phyloP scores from a whole-genome alignment of 2,888 invertebrate genomes.

The Anthophora plumipes region DNA sequence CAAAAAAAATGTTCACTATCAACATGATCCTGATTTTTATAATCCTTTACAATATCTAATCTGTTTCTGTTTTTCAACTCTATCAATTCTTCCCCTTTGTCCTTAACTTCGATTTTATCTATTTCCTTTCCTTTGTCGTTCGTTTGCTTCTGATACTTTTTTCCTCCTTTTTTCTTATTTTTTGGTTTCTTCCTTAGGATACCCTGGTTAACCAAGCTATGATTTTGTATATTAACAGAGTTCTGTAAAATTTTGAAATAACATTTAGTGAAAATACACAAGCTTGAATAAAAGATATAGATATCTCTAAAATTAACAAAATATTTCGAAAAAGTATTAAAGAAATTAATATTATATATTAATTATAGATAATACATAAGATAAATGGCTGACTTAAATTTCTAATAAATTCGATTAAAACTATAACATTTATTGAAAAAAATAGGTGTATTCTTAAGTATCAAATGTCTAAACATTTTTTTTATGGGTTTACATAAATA shows the following conservation, averaged over 20 bases:
- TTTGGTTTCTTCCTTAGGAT: slow-evolving; percentile 79
- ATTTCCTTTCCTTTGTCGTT: slow-evolving; percentile 74
- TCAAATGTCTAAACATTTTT: too few species aligned
- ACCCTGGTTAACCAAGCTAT: slow-evolving; percentile 74
- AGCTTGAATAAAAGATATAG: too few species aligned
- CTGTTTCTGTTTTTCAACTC: slow-evolving; percentile 87
- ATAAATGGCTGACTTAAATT: too few species aligned
- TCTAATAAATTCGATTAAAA: not conserved
- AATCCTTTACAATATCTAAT: slow-evolving; percentile 73
- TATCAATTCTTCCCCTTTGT: slow-evolving; percentile 86
- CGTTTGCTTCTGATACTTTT: slow-evolving; percentile 86
- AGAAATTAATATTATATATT: too few species aligned
- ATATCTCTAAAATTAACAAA: too few species aligned
- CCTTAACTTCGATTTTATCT: slow-evolving; percentile 60
- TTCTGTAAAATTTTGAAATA: slow-evolving; percentile 44
- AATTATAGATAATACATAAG: too few species aligned
- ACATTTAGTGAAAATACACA: slow-evolving; percentile 1
- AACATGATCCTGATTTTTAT: slow-evolving; percentile 69
- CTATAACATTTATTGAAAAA: too few species aligned
- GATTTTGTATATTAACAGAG: slow-evolving; percentile 56
- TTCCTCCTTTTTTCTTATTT: slow-evolving; percentile 77
- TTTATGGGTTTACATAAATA: too few species aligned
- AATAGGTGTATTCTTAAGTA: too few species aligned
- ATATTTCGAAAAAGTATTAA: too few species aligned
- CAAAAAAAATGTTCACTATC: slow-evolving; percentile 89